phyloP scores from a whole-genome alignment of 2,888 invertebrate species.

The Nemoura dubitans region DNA sequence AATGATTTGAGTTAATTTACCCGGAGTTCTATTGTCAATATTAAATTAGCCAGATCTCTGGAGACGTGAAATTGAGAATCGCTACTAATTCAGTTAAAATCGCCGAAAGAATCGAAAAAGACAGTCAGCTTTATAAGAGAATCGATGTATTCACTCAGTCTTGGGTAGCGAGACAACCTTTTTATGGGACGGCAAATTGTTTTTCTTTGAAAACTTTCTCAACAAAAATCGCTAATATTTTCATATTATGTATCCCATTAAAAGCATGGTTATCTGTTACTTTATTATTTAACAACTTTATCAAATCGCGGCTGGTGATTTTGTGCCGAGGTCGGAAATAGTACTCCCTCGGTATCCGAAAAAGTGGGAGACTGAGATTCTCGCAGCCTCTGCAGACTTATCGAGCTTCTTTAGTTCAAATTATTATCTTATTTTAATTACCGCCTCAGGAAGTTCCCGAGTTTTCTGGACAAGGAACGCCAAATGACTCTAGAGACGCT shows the following conservation, averaged over 20 bases:
- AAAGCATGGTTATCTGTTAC: neutral
- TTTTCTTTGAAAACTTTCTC: neutral
- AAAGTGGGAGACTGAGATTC: neutral
- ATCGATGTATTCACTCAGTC: neutral
- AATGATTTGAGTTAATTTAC: neutral
- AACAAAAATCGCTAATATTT: neutral
- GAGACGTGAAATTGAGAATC: neutral
- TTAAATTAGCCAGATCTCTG: neutral
- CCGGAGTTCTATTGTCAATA: neutral
- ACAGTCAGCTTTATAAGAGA: neutral
- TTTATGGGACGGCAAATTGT: neutral
- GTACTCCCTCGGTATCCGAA: too few relatives aligned
- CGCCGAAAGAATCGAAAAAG: neutral
- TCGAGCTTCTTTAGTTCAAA: neutral
- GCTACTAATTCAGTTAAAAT: neutral
- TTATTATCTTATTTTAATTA: constrained; percentile 31
- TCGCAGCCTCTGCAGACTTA: neutral
- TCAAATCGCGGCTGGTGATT: neutral
- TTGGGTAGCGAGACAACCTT: neutral
- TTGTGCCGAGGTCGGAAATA: neutral
- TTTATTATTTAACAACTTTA: too few relatives aligned
- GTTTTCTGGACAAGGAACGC: neutral
- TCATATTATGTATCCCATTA: neutral
- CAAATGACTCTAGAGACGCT: too few relatives aligned
- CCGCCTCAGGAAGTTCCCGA: constrained; percentile 20